A percentile compares a stretch with the other conserved stretches of the same genome.
These are phyloP conservation scores for Pterocles burchelli DNA, from an alignment of 2,113 vertebrate genomes.

Conservation along the genomic window DNA sequence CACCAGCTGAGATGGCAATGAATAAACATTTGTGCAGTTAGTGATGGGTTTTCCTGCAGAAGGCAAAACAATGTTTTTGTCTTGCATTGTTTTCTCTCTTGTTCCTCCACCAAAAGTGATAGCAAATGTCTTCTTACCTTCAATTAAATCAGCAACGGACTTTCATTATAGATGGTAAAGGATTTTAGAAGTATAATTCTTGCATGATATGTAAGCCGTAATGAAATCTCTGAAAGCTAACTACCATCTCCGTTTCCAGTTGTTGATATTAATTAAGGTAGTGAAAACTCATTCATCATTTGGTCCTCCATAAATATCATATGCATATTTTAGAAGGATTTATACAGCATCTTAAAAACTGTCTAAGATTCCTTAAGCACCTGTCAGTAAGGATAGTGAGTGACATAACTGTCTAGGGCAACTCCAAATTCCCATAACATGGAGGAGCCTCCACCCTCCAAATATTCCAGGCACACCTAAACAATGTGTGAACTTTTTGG, in stretches of 20 bases:
- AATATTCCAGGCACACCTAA: neutral
- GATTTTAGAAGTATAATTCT: neutral
- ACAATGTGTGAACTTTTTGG: neutral
- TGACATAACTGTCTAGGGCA: neutral
- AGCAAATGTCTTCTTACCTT: neutral
- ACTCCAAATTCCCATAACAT: neutral
- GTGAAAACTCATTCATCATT: neutral
- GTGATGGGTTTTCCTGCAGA: neutral
- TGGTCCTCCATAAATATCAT: neutral
- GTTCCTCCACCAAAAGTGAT: neutral
- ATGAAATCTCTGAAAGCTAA: neutral
- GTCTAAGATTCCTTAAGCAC: neutral
- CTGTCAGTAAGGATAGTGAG: neutral
- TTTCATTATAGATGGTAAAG: neutral
- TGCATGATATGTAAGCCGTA: neutral
- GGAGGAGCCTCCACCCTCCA: neutral
- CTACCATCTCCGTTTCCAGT: neutral
- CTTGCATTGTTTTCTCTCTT: neutral
- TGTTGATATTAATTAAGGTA: neutral
- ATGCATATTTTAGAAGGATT: neutral
- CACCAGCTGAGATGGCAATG: neutral
- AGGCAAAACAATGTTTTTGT: accelerated
- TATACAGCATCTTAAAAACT: neutral
- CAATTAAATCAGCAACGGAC: neutral
- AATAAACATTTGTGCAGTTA: neutral